Evolutionary conservation across 2,113 vertebrate genomes (phyloP).

Genomic region (Cynoglossus semilaevis): DNA sequence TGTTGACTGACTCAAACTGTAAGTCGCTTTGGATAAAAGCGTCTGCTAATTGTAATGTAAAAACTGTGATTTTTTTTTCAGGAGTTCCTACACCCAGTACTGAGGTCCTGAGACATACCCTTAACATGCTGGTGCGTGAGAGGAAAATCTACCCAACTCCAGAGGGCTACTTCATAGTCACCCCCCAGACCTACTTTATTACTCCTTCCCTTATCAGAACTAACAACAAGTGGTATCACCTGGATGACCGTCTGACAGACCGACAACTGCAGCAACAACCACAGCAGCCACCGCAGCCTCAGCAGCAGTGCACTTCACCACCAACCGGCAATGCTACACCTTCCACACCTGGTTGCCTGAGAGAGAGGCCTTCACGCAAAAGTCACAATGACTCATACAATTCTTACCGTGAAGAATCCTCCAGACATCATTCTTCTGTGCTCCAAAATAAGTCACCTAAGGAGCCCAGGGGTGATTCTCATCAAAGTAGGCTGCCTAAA

Average conservation of each 20-base stretch:
- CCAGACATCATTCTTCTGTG: slow-evolving; percentile 86
- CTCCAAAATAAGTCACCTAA: slow-evolving; percentile 90
- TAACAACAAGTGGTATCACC: slow-evolving; percentile 91
- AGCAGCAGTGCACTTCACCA: slow-evolving; percentile 90
- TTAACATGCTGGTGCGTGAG: slow-evolving; percentile 97
- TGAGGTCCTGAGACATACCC: slow-evolving; percentile 94
- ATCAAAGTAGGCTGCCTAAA: slow-evolving; percentile 87
- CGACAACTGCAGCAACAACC: slow-evolving; percentile 62
- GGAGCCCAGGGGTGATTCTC: slow-evolving; percentile 88
- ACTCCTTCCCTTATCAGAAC: slow-evolving; percentile 94
- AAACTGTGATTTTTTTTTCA: slow-evolving; percentile 51
- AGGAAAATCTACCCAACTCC: slow-evolving; percentile 98
- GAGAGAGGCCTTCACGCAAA: slow-evolving; percentile 90
- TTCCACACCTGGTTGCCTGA: slow-evolving; percentile 88
- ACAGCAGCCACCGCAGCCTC: slow-evolving; percentile 68
- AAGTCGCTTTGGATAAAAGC: too few relatives aligned
- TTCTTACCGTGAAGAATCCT: slow-evolving; percentile 88
- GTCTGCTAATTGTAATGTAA: too few relatives aligned
- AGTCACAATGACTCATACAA: slow-evolving; percentile 94
- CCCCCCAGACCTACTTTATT: slow-evolving; percentile 98
- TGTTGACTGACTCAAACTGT: too few relatives aligned
- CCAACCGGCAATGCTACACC: slow-evolving; percentile 89
- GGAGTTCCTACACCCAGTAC: slow-evolving; percentile 97
- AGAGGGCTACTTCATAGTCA: slow-evolving; percentile 99
- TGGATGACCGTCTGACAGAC: slow-evolving; percentile 95